phyloP scores from a whole-genome alignment of 1,140 invertebrate genomes.

The Dendroctonus valens region DNA sequence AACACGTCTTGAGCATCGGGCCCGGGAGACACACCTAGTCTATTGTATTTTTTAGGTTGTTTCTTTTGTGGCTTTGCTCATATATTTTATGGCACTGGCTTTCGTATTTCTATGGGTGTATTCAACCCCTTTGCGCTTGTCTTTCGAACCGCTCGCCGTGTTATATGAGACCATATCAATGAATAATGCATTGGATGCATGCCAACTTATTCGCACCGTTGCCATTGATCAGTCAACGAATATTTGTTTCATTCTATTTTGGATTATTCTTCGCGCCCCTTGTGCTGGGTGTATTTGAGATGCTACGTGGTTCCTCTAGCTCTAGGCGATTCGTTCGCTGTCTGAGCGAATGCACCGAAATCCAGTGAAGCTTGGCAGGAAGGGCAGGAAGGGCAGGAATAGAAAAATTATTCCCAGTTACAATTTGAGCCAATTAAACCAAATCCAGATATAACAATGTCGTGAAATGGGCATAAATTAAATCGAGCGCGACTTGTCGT shows the following conservation, averaged over 20 bases:
- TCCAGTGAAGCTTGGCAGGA: too few relatives aligned
- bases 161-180: constrained; percentile 13
- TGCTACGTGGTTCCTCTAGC: too few relatives aligned
- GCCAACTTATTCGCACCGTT: constrained; percentile 6
- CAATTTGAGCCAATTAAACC: too few relatives aligned
- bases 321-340: background rate
- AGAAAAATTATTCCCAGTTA: background rate
- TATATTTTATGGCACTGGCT: constrained; percentile 22
- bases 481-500: constrained; percentile 2
- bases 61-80: constrained; percentile 24
- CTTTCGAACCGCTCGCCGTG: constrained; percentile 1
- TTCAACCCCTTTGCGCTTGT: constrained; percentile 22
- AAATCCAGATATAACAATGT: too few relatives aligned
- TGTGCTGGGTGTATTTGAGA: too few relatives aligned
- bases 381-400: too few relatives aligned
- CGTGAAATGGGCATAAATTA: background rate
- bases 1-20: constrained; percentile 26
- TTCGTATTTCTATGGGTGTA: constrained; percentile 23
- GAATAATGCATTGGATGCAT: constrained; percentile 10
- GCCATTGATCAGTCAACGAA: too few relatives aligned
- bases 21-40: constrained; percentile 22
- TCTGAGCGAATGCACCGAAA: background rate
- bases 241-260: background rate
- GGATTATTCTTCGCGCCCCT: background rate
- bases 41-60: constrained; percentile 30